A percentile compares a stretch with the other conserved stretches of the same genome.
These are phyloP conservation scores for Phoxinus dragarum DNA, from an alignment of 2,797 vertebrate genomes.

Conservation along the genomic window DNA sequence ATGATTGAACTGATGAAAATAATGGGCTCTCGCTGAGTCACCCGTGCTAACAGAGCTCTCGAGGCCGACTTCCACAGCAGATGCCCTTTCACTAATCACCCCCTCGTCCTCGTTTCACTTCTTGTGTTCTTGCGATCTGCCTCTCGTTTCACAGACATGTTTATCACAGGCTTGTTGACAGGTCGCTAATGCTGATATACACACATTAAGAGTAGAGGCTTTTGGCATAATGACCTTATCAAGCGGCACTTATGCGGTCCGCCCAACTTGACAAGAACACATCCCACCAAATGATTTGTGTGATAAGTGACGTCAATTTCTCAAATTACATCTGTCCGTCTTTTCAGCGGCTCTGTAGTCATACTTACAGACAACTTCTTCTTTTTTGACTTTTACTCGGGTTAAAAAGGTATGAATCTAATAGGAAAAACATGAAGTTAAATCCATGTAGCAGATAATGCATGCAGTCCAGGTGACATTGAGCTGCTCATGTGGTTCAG, in stretches of 20 bases:
- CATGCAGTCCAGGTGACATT: background rate
- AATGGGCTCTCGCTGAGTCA: conserved; percentile 61
- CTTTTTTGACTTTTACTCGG: background rate
- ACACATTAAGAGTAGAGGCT: conserved; percentile 48
- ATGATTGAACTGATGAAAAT: conserved; percentile 62
- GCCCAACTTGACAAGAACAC: conserved; percentile 46
- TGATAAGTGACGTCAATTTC: conserved; percentile 43
- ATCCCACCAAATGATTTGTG: conserved; percentile 26
- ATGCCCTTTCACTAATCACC: conserved; percentile 62
- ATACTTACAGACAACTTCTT: conserved; percentile 3
- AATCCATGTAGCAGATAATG: background rate
- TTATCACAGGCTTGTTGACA: conserved; percentile 55
- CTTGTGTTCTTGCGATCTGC: conserved; percentile 28
- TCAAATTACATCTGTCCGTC: conserved; percentile 16
- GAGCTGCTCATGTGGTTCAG: background rate
- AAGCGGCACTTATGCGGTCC: conserved; percentile 27
- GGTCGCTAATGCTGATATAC: conserved; percentile 53
- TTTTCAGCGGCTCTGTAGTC: background rate
- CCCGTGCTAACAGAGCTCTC: conserved; percentile 51
- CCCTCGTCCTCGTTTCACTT: conserved; percentile 46
- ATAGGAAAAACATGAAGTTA: background rate
- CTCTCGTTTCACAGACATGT: conserved; percentile 37
- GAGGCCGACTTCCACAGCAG: conserved; percentile 52
- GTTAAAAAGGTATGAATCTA: background rate
- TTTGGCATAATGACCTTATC: conserved; percentile 58